Conservation (phyloP, 1,140 invertebrate species). For the Melanaphis sacchari region DNA sequence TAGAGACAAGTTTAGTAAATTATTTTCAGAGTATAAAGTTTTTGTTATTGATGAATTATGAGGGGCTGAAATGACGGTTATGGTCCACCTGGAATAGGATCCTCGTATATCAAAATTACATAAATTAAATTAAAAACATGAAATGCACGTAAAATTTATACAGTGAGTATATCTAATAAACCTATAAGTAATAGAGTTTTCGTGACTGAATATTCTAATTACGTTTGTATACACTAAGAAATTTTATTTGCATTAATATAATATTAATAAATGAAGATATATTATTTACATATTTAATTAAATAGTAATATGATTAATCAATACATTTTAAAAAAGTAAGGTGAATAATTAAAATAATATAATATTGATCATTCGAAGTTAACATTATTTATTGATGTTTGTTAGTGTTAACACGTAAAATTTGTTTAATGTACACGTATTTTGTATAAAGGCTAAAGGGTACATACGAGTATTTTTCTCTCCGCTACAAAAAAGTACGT, state of each 20-base stretch:
- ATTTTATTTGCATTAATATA: background rate
- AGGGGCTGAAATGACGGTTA: background rate
- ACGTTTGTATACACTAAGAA: background rate
- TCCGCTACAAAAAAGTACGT: too few species aligned
- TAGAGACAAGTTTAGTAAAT: background rate
- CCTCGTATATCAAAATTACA: slow-evolving; percentile 27
- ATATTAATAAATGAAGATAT: too few species aligned
- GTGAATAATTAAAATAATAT: too few species aligned
- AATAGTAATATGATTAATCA: too few species aligned
- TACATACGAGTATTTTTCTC: too few species aligned
- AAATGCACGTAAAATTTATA: background rate
- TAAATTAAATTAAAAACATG: background rate
- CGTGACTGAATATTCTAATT: background rate
- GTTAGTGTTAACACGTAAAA: too few species aligned
- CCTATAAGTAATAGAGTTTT: background rate
- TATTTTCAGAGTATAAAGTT: slow-evolving; percentile 24
- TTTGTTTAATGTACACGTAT: too few species aligned
- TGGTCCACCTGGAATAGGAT: slow-evolving; percentile 24
- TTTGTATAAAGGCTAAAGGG: too few species aligned
- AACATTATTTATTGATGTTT: too few species aligned
- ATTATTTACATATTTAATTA: too few species aligned
- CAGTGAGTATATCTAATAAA: background rate
- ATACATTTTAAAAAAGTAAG: too few species aligned
- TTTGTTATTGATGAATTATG: slow-evolving; percentile 45
- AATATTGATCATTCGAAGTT: too few species aligned